Conservation (phyloP, 1,140 invertebrate genomes). For the Apocrypta bakeri region DNA sequence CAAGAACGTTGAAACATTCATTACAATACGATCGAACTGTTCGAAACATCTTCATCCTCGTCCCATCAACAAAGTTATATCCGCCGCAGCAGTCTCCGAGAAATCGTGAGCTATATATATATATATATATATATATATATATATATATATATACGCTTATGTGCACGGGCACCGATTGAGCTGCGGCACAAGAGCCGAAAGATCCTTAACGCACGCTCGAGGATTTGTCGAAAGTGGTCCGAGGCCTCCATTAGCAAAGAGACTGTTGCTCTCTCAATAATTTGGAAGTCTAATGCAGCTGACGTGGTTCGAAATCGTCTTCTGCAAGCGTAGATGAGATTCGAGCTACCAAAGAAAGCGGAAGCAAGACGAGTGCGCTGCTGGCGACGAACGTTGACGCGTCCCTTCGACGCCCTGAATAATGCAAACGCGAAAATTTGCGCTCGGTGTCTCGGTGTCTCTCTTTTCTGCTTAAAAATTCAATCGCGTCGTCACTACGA, state of each 20-base stretch:
- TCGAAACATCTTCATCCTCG: too few relatives aligned
- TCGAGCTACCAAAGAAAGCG: slow-evolving; percentile 23
- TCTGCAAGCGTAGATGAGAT: neutral
- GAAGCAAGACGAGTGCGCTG: neutral
- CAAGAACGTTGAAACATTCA: too few relatives aligned
- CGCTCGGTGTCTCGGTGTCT: slow-evolving; percentile 28
- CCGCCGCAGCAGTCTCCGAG: too few relatives aligned
- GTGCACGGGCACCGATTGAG: neutral
- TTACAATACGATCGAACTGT: too few relatives aligned
- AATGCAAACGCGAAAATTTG: slow-evolving; percentile 53
- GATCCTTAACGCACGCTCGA: slow-evolving; percentile 45
- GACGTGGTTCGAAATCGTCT: neutral
- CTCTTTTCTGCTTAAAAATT: slow-evolving; percentile 56
- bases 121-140: too few relatives aligned
- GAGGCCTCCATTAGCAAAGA: slow-evolving; percentile 59
- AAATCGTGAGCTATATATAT: too few relatives aligned
- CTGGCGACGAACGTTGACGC: slow-evolving; percentile 53
- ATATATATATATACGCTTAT: too few relatives aligned
- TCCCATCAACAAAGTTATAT: too few relatives aligned
- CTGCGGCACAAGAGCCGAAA: neutral
- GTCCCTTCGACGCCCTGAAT: slow-evolving; percentile 55
- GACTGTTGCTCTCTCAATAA: slow-evolving; percentile 66
- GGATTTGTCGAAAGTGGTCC: slow-evolving; percentile 56
- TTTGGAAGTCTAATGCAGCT: slow-evolving; percentile 67
- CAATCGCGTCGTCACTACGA: slow-evolving; percentile 51